Evolutionary conservation across 1,140 invertebrate species (phyloP), one percentile per base, ranked within the genome.

Genomic region (Habropoda laboriosa): DNA sequence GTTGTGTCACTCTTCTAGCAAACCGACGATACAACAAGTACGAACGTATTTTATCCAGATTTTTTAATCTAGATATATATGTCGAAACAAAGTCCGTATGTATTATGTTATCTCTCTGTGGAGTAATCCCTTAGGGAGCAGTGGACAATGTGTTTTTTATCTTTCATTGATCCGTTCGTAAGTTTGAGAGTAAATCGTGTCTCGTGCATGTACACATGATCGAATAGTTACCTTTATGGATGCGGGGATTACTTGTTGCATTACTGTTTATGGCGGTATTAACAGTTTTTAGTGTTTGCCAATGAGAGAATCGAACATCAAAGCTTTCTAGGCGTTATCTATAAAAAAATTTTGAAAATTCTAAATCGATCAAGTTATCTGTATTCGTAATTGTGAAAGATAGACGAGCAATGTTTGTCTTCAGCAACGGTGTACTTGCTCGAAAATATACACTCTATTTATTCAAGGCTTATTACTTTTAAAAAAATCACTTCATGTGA

Each of bases 391-490:
- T 18, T 7, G 12, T 16, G 18, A 2, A 18, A 51, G 12, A 40
- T 55, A 55, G 8, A 55, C 30, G 35, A 40, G 38, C 16, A n/a
- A 24, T 51, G 45, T 67, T 55, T 42, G 18, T 5, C 27, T 72
- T 0, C 6, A 18, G 10, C 12, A 8, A 18, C 8, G 2, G 24
- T 32, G 12, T 35, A 35, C 12, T n/a, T 30, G 1, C 32, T 55
- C 8, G 30, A 18, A 45, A 42, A 32, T 0, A 30, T 27, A 1
- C 16, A 6, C 10, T 74, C 2, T 47, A 10, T 76, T 75, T 38
- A 76, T 64, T 67, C 49, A 27, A 66, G 51, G 40, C 16, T 68
- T 32, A 27, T 12, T 2, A 21, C 57, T 76, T 76, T 68, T 5
- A 0, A 55, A 38, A 42, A 57, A 76, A 64, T 40, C 16, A 27